phyloP scores from a whole-genome alignment of 2,888 invertebrate species.

The Apantesis nais region DNA sequence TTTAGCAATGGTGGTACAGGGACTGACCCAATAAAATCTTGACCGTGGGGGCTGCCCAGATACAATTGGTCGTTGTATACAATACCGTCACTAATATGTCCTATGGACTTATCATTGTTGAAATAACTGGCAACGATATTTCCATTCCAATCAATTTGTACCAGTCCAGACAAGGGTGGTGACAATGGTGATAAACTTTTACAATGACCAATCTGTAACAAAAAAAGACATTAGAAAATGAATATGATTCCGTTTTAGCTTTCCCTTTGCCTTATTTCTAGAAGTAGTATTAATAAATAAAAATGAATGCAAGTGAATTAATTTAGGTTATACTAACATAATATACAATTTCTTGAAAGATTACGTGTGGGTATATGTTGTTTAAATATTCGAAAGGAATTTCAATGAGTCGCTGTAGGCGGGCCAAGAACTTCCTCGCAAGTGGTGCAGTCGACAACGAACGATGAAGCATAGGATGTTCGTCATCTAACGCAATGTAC shows the following conservation, averaged over 20 bases:
- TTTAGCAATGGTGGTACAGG: conserved; percentile 82
- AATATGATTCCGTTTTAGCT: neutral
- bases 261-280: neutral
- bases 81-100: conserved; percentile 87
- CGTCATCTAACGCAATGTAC: conserved; percentile 81
- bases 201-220: conserved; percentile 88
- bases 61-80: conserved; percentile 88
- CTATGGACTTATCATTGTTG: conserved; percentile 84
- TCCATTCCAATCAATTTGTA: conserved; percentile 90
- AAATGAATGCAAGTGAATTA: neutral
- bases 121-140: conserved; percentile 89
- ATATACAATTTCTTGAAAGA: conserved; percentile 87
- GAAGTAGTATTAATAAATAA: neutral
- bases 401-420: conserved; percentile 86
- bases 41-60: conserved; percentile 88
- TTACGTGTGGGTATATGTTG: conserved; percentile 87
- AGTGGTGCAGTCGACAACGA: conserved; percentile 87
- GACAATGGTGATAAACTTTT: conserved; percentile 68
- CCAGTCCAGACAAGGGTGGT: conserved; percentile 83
- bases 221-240: neutral
- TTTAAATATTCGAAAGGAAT: conserved; percentile 87
- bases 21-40: conserved; percentile 88
- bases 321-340: conserved; percentile 73
- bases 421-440: conserved; percentile 87
- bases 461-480: conserved; percentile 84